phyloP scores from a whole-genome alignment of 2,888 invertebrate species.

The Neoscelio sp. region DNA sequence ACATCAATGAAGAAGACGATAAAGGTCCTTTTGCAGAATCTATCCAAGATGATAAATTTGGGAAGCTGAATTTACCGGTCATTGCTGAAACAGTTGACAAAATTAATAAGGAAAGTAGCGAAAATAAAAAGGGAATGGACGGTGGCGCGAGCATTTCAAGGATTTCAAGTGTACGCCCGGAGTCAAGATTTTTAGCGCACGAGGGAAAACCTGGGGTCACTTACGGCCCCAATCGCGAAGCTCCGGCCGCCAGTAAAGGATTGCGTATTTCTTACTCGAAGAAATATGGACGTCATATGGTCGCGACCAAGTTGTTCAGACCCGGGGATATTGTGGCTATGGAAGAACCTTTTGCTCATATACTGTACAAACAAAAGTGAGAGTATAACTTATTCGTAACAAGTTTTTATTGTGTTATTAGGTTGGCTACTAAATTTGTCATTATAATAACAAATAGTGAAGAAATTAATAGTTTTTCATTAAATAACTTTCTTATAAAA shows the following conservation, averaged over 20 bases:
- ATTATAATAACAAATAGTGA: too few relatives aligned
- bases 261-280: constrained; percentile 75
- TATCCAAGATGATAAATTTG: too few relatives aligned
- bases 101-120: constrained; percentile 7
- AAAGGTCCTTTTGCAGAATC: too few relatives aligned
- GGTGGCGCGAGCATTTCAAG: constrained; percentile 16
- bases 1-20: constrained; percentile 14
- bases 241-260: constrained; percentile 77
- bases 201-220: constrained; percentile 73
- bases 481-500: too few relatives aligned
- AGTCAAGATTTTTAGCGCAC: constrained; percentile 73
- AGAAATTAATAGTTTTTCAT: too few relatives aligned
- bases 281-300: constrained; percentile 79
- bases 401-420: too few relatives aligned
- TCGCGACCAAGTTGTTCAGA: constrained; percentile 78
- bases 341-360: constrained; percentile 78
- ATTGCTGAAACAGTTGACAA: constrained; percentile 18
- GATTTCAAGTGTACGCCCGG: constrained; percentile 57
- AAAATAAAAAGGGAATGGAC: constrained; percentile 9
- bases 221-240: constrained; percentile 77
- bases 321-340: constrained; percentile 80
- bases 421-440: too few relatives aligned
- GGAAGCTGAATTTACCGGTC: too few relatives aligned
- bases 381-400: constrained; percentile 2
- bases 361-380: constrained; percentile 80